Evolutionary conservation across 1,140 invertebrate species (phyloP), one percentile per base, ranked within the genome.

Genomic region (Diachasmimorpha longicaudata): DNA sequence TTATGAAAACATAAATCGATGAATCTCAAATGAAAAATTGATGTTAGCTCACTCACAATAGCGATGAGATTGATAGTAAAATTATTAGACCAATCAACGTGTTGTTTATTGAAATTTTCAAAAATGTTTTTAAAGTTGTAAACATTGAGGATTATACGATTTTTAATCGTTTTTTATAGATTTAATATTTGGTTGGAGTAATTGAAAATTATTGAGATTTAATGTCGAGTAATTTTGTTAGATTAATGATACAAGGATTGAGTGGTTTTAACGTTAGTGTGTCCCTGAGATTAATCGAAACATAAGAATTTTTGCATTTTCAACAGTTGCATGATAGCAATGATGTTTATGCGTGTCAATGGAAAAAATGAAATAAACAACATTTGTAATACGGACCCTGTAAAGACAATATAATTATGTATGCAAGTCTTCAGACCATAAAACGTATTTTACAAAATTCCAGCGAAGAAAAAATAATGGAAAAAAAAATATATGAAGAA

Each of bases 321-420:
- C 63, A 72, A 74, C 42, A 52, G 48, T 77, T 74, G 25, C 75
- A 70, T 68, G 31, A 67, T 71, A 70, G 68, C 72, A 36, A 36
- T 37, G 16, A 46, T n/a, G 39, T 69, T 75, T 37, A 21, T 42
- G 19, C 52, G 72, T 70, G 66, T 75, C 69, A 44, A 72, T 68
- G 66, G 16, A 68, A 68, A 37, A 42, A 68, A 37, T 70, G 70
- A 70, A 55, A 66, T 66, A 75, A 55, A 73, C 68, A 37, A 69
- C 66, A 63, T 76, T 75, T 76, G 73, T 79, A 76, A 79, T 76
- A 78, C 55, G 77, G 77, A 78, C 75, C 77, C 77, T 78, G 77
- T 80, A 75, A 80, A 78, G 79, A 80, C 79, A 80, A 80, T 80
- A 80, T 76, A 79, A 55, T 76, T 46, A 70, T 75, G 55, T 77